phyloP scores from a whole-genome alignment of 2,888 invertebrate species.

The Dinocampus coccinellae region DNA sequence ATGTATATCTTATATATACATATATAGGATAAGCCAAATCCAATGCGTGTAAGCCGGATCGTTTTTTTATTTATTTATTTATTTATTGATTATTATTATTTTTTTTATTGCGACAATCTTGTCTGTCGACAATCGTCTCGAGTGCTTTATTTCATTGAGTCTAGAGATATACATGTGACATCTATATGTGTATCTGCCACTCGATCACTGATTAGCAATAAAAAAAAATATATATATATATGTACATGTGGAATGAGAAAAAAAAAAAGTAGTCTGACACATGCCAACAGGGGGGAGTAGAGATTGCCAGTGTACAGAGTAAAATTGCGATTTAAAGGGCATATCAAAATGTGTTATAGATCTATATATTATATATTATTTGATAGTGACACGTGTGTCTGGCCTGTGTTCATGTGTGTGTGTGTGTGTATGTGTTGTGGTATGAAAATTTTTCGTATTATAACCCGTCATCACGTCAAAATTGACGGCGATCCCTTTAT shows the following conservation, averaged over 20 bases:
- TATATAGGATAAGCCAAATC: conserved; percentile 28
- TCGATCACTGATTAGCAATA: conserved; percentile 9
- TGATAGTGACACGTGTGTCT: conserved; percentile 17
- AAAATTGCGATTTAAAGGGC: conserved; percentile 16
- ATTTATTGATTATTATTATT: too few species aligned
- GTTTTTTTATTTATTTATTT: too few species aligned
- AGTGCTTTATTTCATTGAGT: conserved; percentile 22
- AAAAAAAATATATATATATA: neutral
- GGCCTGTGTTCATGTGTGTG: too few species aligned
- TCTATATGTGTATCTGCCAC: neutral
- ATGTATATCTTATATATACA: conserved; percentile 34
- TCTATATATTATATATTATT: neutral
- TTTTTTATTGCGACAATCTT: conserved; percentile 37
- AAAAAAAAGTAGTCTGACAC: conserved; percentile 8
- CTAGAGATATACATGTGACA: neutral
- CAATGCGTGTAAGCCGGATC: conserved; percentile 39
- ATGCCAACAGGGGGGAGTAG: neutral
- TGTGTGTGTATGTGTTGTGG: too few species aligned
- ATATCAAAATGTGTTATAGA: neutral
- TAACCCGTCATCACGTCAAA: conserved; percentile 63
- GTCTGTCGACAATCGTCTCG: conserved; percentile 28
- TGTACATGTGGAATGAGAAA: neutral
- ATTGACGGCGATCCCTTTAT: conserved; percentile 49
- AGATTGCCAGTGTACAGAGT: neutral
- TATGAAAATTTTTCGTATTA: conserved; percentile 5